Evolutionary conservation across 2,888 invertebrate genomes (phyloP).

Genomic region (Seira musarum): DNA sequence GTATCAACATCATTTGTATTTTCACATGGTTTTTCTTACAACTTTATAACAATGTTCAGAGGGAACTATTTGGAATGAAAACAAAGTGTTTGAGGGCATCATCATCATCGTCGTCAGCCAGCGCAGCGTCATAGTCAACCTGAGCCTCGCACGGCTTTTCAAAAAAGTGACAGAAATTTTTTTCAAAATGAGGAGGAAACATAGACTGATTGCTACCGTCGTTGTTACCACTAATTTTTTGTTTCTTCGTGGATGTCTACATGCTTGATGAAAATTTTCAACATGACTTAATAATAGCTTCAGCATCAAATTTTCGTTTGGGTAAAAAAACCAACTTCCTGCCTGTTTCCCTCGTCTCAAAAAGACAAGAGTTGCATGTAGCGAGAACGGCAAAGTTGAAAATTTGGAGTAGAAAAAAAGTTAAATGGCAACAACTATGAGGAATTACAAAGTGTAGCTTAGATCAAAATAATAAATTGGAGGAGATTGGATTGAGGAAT

Average conservation of each 20-base stretch:
- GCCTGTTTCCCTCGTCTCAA: background rate
- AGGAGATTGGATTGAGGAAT: background rate
- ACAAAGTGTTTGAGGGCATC: constrained; percentile 16
- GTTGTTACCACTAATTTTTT: constrained; percentile 1
- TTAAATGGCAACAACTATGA: background rate
- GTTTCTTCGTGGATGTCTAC: background rate
- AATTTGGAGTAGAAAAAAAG: constrained; percentile 1
- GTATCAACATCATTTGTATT: background rate
- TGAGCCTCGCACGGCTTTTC: constrained; percentile 4
- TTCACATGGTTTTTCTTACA: background rate
- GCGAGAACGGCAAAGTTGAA: background rate
- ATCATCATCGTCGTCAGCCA: too few relatives aligned
- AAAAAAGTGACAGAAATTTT: constrained; percentile 5
- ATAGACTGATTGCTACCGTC: constrained; percentile 13
- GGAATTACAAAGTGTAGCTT: background rate
- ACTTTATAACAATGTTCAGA: background rate
- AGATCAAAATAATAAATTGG: background rate
- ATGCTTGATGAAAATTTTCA: constrained; percentile 15
- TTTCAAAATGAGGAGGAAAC: constrained; percentile 9
- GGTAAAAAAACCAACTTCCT: constrained; percentile 13
- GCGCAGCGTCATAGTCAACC: too few relatives aligned
- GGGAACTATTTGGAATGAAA: constrained; percentile 12
- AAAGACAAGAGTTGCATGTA: too few relatives aligned
- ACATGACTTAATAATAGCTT: constrained; percentile 11
- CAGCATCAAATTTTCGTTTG: constrained; percentile 5